Conservation (phyloP, 30 jellyfish, hydroid and myxozoan species). For the Aurelia aurita complex sp. Pacific region DNA sequence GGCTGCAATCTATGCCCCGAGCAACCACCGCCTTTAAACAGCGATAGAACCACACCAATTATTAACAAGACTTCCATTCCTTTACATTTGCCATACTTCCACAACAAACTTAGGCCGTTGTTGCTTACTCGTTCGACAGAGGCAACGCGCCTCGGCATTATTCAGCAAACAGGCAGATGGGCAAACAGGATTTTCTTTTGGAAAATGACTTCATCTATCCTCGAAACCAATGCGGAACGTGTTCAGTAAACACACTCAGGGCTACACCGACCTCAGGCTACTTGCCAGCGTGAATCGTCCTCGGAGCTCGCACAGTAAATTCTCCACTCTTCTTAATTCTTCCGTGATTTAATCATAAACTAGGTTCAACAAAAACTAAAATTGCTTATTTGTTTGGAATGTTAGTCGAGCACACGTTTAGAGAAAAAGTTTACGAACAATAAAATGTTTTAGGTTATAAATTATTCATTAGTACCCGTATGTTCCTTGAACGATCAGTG, state of each 20-base stretch:
- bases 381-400: constrained; percentile 9
- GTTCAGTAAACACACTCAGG: not conserved
- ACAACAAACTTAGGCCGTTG: not conserved
- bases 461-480: constrained; percentile 62
- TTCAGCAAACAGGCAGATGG: constrained; percentile 58
- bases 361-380: not conserved
- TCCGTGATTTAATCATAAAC: not conserved
- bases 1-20: constrained; percentile 81
- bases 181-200: constrained; percentile 25
- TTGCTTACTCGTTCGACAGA: not conserved
- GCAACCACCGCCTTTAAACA: not conserved
- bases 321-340: no score
- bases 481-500: constrained; percentile 57
- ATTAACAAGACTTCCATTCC: constrained; percentile 23
- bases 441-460: constrained; percentile 19
- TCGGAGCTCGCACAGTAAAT: no score
- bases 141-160: constrained; percentile 25
- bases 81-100: constrained; percentile 31
- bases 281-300: no score
- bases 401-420: not conserved
- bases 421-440: not conserved
- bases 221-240: constrained; percentile 5
- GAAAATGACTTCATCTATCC: constrained; percentile 26
- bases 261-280: not conserved
- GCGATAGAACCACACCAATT: constrained; percentile 10